These are phyloP conservation scores for Chromoteleia sp. DNA, from an alignment of 2,888 invertebrate species.

Conservation along the genomic window DNA sequence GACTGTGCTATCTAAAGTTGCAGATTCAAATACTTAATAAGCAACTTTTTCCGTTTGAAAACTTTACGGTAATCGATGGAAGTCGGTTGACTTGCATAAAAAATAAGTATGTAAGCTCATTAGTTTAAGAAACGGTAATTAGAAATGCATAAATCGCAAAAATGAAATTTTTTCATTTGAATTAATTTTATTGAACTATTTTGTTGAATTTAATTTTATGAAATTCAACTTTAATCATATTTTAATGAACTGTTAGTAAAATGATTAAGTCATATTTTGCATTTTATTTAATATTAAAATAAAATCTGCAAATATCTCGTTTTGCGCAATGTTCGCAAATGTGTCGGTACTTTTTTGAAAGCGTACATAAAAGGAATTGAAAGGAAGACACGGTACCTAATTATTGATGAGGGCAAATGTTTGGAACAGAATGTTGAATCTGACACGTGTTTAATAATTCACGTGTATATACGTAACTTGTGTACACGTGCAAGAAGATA, in stretches of 20 bases:
- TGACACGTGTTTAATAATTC: constrained; percentile 64
- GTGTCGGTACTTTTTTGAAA: background rate
- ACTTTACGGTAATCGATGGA: background rate
- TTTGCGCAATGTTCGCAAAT: too few relatives aligned
- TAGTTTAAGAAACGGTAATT: background rate
- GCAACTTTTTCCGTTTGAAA: background rate
- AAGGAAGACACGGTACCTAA: constrained; percentile 38
- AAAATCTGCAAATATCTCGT: too few relatives aligned
- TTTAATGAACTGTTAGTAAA: too few relatives aligned
- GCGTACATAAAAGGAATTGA: constrained; percentile 4
- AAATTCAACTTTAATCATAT: too few relatives aligned
- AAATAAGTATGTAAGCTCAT: background rate
- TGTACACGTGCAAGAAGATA: constrained; percentile 46
- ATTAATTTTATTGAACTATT: too few relatives aligned
- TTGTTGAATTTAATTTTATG: too few relatives aligned
- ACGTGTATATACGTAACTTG: constrained; percentile 31
- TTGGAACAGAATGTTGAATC: constrained; percentile 34
- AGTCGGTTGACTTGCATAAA: background rate
- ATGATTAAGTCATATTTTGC: too few relatives aligned
- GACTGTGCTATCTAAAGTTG: constrained; percentile 11
- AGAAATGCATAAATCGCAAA: background rate
- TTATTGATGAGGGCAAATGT: constrained; percentile 48
- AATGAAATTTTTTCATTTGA: too few relatives aligned
- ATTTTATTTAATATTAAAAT: too few relatives aligned
- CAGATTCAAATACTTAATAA: constrained; percentile 2